Percentiles rank a stretch among this genome's conserved stretches.
phyloP scores from a whole-genome alignment of 2,888 invertebrate species.

The Ornithoptera priamus region DNA sequence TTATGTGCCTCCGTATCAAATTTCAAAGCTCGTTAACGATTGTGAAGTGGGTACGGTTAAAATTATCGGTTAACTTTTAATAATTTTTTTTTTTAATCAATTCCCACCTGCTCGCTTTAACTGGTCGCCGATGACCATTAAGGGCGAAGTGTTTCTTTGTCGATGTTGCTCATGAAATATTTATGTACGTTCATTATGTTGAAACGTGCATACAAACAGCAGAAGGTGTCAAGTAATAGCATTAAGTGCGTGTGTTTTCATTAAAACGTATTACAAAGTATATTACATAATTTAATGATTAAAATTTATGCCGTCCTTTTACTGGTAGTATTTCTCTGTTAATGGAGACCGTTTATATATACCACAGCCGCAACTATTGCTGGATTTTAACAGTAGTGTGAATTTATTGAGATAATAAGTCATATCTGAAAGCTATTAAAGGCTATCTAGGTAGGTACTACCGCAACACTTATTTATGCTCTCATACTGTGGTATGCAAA shows the following conservation, averaged over 20 bases:
- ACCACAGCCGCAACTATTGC: no score
- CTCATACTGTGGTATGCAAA: no score
- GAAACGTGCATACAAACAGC: conserved; percentile 19
- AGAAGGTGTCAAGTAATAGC: conserved; percentile 19
- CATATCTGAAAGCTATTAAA: no score
- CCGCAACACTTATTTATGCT: no score
- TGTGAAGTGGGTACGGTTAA: conserved; percentile 16
- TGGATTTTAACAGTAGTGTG: no score
- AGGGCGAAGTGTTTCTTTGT: conserved; percentile 19
- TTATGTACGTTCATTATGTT: conserved; percentile 17
- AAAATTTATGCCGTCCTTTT: no score
- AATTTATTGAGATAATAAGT: no score
- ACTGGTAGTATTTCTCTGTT: no score
- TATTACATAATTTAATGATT: no score
- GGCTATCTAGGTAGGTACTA: no score
- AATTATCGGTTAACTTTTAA: conserved; percentile 20
- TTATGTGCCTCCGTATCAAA: conserved; percentile 19
- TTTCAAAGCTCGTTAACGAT: conserved; percentile 13
- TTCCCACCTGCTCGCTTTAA: conserved; percentile 26
- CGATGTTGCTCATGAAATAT: conserved; percentile 15
- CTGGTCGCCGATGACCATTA: conserved; percentile 19
- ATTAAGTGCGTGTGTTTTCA: not conserved
- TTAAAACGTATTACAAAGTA: not conserved
- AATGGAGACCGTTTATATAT: no score
- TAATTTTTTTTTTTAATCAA: conserved; percentile 6